Conservation (phyloP, 2,113 vertebrate genomes). For the Cyprinus carpio region DNA sequence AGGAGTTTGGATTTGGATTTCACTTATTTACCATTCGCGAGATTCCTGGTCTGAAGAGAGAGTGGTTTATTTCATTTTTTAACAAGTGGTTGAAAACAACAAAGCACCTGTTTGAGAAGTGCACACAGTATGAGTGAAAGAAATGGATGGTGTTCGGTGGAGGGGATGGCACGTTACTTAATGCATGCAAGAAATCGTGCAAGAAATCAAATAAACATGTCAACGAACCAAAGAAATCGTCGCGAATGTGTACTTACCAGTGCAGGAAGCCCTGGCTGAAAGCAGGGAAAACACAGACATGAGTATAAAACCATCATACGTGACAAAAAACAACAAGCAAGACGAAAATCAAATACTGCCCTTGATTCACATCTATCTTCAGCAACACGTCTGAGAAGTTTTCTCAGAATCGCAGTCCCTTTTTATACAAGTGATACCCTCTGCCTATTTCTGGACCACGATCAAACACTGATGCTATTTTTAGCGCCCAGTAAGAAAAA, state of each 20-base stretch:
- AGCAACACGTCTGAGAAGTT: constrained; percentile 86
- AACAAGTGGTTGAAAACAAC: constrained; percentile 67
- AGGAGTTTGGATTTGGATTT: constrained; percentile 80
- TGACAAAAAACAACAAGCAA: constrained; percentile 49
- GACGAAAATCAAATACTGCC: constrained; percentile 57
- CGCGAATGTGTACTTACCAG: constrained; percentile 84
- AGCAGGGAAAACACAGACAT: constrained; percentile 61
- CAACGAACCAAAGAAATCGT: constrained; percentile 71
- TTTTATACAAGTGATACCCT: constrained; percentile 96
- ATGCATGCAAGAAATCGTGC: constrained; percentile 62
- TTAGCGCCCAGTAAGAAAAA: constrained; percentile 86
- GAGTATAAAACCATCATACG: constrained; percentile 66
- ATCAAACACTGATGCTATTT: constrained; percentile 99
- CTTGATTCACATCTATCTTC: constrained; percentile 72
- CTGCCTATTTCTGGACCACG: constrained; percentile 98
- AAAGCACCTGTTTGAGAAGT: constrained; percentile 42
- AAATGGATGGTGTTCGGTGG: constrained; percentile 35
- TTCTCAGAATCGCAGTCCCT: constrained; percentile 88
- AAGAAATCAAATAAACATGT: constrained; percentile 64
- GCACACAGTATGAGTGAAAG: constrained; percentile 15
- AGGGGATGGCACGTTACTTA: constrained; percentile 44
- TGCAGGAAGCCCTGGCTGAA: constrained; percentile 75
- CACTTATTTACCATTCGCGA: constrained; percentile 83
- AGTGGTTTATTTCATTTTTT: constrained; percentile 76
- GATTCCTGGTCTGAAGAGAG: constrained; percentile 82